A percentile compares a stretch with the other conserved stretches of the same genome.
Evolutionary conservation across 2,113 vertebrate species (phyloP).

Genomic region (Pluvialis apricaria): DNA sequence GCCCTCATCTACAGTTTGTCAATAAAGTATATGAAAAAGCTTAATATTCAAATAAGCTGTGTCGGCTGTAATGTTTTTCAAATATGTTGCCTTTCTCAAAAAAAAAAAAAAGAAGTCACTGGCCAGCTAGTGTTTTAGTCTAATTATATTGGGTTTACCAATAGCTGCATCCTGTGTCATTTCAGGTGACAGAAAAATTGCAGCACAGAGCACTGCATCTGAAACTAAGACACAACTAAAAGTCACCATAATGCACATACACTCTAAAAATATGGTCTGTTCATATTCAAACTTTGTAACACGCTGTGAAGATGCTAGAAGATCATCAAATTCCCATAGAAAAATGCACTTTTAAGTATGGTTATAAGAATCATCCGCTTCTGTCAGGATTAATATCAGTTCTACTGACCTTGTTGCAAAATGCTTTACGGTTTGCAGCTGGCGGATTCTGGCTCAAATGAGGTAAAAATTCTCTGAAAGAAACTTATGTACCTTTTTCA

Average conservation of each 20-base stretch:
- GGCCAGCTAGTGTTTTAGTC: background rate
- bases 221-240: background rate
- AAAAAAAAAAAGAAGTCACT: background rate
- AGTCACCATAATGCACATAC: fast-evolving
- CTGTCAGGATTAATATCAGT: background rate
- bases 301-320: background rate
- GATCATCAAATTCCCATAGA: background rate
- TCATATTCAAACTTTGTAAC: background rate
- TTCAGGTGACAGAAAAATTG: background rate
- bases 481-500: background rate
- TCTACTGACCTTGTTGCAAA: background rate
- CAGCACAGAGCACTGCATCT: background rate
- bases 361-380: background rate
- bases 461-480: background rate
- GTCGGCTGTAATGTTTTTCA: background rate
- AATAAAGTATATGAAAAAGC: background rate
- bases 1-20: background rate
- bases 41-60: background rate
- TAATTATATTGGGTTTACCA: background rate
- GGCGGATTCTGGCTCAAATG: background rate
- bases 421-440: background rate
- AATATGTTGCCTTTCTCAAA: background rate
- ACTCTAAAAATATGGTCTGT: background rate
- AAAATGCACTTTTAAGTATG: background rate
- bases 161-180: background rate